Conservation (phyloP, 2,888 invertebrate genomes). For the Mantis religiosa region DNA sequence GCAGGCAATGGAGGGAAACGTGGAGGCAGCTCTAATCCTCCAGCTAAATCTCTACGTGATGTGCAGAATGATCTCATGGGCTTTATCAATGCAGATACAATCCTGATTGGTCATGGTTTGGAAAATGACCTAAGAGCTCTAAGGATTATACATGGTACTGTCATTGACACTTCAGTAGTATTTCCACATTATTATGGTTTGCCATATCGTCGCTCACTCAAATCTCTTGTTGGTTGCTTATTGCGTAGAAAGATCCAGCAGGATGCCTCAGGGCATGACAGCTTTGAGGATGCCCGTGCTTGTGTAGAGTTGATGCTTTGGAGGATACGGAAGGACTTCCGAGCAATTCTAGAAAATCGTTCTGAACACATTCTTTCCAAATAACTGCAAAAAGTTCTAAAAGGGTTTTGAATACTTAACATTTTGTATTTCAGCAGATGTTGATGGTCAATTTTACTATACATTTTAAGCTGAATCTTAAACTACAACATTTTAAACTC, state of each 20-base stretch:
- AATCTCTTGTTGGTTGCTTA: conserved; percentile 66
- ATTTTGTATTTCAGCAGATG: not conserved
- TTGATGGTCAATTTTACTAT: not conserved
- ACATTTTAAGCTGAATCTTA: not conserved
- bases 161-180: conserved; percentile 85
- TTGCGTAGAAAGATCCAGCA: conserved; percentile 80
- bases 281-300: conserved; percentile 86
- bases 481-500: not conserved
- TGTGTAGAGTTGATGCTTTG: conserved; percentile 85
- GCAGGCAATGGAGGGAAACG: conserved; percentile 34
- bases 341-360: conserved; percentile 35
- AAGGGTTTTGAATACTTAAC: not conserved
- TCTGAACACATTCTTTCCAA: not conserved
- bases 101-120: conserved; percentile 91
- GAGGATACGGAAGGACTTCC: conserved; percentile 59
- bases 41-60: conserved; percentile 64
- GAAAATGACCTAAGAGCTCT: conserved; percentile 90
- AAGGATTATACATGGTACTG: conserved; percentile 73
- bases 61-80: conserved; percentile 83
- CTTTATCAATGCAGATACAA: conserved; percentile 75
- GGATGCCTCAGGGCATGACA: conserved; percentile 76
- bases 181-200: conserved; percentile 84
- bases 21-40: conserved; percentile 32
- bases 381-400: not conserved
- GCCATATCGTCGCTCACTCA: conserved; percentile 78